Percentiles rank a stretch among this genome's conserved stretches.
Evolutionary conservation across 1,140 invertebrate species (phyloP).

Genomic region (Anastrepha obliqua): DNA sequence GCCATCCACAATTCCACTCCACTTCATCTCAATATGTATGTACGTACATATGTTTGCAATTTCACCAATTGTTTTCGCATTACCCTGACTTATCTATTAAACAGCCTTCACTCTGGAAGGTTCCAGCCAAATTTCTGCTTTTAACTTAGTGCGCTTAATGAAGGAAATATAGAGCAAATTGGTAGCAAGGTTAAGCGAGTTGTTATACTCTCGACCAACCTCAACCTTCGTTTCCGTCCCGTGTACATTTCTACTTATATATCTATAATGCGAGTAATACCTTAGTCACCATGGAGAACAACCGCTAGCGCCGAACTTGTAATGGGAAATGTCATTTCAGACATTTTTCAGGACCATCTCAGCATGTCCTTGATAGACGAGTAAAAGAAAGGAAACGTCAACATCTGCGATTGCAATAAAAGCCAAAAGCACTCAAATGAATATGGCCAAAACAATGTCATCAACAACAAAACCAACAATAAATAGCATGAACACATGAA

Average conservation of each 20-base stretch:
- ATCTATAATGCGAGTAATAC: background rate
- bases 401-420: slow-evolving; percentile 31
- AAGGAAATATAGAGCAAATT: slow-evolving; percentile 15
- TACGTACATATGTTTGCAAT: too few species aligned
- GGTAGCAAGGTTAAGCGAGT: background rate
- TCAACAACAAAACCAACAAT: background rate
- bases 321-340: slow-evolving; percentile 19
- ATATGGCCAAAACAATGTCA: slow-evolving; percentile 31
- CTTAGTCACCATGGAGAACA: background rate
- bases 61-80: too few species aligned
- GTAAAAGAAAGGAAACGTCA: background rate
- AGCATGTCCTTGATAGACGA: slow-evolving; percentile 28
- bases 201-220: background rate
- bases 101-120: background rate
- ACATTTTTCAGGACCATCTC: background rate
- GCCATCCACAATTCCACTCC: too few species aligned
- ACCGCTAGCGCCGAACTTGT: background rate
- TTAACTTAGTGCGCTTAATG: background rate
- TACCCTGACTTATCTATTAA: background rate
- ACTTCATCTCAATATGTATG: too few species aligned
- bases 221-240: background rate
- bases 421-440: slow-evolving; percentile 33
- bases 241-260: background rate
- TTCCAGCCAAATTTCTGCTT: background rate
- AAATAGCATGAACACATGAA: background rate